phyloP scores from a whole-genome alignment of 2,113 vertebrate species.

The Turdus rufiventris region DNA sequence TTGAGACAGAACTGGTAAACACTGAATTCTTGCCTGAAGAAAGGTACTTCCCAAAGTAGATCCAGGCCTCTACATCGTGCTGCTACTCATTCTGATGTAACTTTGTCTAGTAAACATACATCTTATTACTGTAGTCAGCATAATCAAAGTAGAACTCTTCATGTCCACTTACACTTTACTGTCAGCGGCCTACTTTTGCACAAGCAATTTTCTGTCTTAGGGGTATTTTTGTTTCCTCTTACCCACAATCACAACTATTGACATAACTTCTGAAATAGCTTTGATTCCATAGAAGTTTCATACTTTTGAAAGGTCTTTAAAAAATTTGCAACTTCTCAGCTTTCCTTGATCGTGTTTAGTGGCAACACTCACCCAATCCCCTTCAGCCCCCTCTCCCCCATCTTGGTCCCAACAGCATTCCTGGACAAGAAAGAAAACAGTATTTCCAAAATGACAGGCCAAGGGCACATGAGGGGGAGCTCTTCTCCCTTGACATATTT shows the following conservation, averaged over 20 bases:
- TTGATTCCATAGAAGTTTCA: not conserved
- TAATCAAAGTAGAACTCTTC: not conserved
- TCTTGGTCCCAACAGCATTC: not conserved
- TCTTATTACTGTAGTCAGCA: not conserved
- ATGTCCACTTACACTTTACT: not conserved
- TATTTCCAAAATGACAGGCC: not conserved
- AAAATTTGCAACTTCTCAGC: not conserved
- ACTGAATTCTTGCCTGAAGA: conserved; percentile 34
- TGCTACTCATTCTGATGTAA: not conserved
- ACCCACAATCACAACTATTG: not conserved
- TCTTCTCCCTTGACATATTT: not conserved
- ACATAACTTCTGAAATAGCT: not conserved
- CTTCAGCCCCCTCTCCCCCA: not conserved
- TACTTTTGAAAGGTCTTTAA: not conserved
- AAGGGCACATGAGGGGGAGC: not conserved
- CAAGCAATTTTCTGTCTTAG: not conserved
- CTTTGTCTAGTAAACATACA: not conserved
- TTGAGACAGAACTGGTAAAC: conserved; percentile 47
- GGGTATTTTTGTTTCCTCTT: not conserved
- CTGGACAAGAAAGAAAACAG: not conserved
- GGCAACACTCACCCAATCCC: not conserved
- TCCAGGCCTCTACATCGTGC: not conserved
- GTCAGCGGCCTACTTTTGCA: not conserved
- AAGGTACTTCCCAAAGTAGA: conserved; percentile 45
- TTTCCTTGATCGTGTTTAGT: not conserved